phyloP scores from a whole-genome alignment of 2,113 vertebrate genomes.

The Phyllostomus discolor region DNA sequence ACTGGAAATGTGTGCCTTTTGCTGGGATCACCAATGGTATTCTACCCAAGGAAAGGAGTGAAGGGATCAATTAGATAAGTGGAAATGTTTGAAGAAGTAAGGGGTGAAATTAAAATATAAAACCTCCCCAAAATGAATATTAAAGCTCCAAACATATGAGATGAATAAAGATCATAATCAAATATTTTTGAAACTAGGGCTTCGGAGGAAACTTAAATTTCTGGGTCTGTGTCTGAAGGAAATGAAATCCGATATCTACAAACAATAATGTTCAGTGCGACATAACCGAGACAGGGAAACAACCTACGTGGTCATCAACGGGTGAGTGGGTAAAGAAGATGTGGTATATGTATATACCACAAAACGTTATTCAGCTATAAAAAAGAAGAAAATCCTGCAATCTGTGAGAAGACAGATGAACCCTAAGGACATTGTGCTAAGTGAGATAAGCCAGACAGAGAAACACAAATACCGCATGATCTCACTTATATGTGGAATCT shows the following conservation, averaged over 20 bases:
- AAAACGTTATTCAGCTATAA: not conserved
- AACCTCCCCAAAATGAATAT: not conserved
- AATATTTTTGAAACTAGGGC: not conserved
- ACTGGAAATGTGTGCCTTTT: not conserved
- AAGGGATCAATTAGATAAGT: not conserved
- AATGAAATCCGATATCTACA: rapidly evolving
- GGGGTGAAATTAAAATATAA: not conserved
- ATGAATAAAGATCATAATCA: not conserved
- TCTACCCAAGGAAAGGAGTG: not conserved
- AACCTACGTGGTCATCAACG: rapidly evolving
- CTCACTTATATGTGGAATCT: not conserved
- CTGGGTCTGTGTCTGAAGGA: not conserved
- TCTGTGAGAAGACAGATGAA: not conserved
- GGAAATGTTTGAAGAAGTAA: not conserved
- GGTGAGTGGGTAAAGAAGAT: rapidly evolving
- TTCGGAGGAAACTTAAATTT: not conserved
- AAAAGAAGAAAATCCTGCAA: not conserved
- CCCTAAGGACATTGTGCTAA: not conserved
- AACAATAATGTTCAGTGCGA: rapidly evolving
- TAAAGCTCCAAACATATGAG: not conserved
- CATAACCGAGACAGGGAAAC: too few species aligned
- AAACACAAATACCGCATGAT: not conserved
- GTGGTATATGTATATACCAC: rapidly evolving
- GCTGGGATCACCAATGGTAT: rapidly evolving
- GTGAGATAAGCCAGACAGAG: not conserved